phyloP scores from a whole-genome alignment of 2,888 invertebrate genomes.

The Lithophane semibrunnea region DNA sequence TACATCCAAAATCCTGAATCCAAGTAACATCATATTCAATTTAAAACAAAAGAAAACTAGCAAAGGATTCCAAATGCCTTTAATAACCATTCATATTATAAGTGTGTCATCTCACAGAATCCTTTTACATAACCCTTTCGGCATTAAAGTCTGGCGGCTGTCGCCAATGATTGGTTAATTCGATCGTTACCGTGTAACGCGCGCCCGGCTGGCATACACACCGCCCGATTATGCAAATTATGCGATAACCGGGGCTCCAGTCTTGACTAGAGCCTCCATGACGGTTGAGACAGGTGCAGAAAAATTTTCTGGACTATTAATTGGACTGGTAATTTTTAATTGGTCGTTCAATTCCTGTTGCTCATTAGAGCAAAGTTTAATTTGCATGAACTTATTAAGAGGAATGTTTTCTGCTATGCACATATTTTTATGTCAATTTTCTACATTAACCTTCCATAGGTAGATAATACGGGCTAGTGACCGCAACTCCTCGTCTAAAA shows the following conservation, averaged over 20 bases:
- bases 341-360: constrained; percentile 18
- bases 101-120: constrained; percentile 55
- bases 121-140: constrained; percentile 52
- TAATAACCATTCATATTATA: constrained; percentile 32
- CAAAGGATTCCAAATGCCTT: constrained; percentile 7
- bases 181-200: constrained; percentile 66
- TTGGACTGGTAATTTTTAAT: constrained; percentile 39
- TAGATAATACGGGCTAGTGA: too few species aligned
- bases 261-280: constrained; percentile 30
- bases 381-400: constrained; percentile 30
- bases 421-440: too few species aligned
- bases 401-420: background rate
- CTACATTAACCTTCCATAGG: too few species aligned
- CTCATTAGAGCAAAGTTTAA: constrained; percentile 18
- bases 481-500: background rate
- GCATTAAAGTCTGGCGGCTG: constrained; percentile 53
- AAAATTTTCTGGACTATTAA: constrained; percentile 38
- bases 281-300: constrained; percentile 44
- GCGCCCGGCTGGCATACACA: constrained; percentile 62
- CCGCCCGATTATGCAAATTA: constrained; percentile 72
- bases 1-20: background rate
- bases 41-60: background rate
- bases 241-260: constrained; percentile 49
- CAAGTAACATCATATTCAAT: constrained; percentile 4
- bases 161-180: constrained; percentile 70